These are phyloP conservation scores for Mamestra configurata DNA, from an alignment of 1,140 invertebrate genomes.

Conservation along the genomic window DNA sequence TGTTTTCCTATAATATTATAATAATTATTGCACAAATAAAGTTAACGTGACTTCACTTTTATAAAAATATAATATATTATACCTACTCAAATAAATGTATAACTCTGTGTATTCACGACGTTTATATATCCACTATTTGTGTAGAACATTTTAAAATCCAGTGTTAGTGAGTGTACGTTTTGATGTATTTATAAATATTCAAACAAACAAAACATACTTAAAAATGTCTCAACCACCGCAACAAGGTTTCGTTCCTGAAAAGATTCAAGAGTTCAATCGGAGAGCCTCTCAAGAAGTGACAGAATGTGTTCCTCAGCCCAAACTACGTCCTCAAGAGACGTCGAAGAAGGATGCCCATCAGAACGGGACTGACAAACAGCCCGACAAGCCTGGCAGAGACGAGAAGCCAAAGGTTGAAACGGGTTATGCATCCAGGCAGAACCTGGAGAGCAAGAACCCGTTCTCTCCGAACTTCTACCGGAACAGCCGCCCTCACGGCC, in stretches of 20 bases:
- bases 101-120: constrained; percentile 70
- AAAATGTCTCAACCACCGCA: constrained; percentile 83
- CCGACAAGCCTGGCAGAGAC: constrained; percentile 57
- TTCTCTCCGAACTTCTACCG: constrained; percentile 80
- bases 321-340: constrained; percentile 63
- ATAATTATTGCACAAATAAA: constrained; percentile 29
- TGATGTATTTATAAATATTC: constrained; percentile 74
- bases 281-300: constrained; percentile 77
- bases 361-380: constrained; percentile 67
- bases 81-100: constrained; percentile 44
- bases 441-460: constrained; percentile 77
- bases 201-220: constrained; percentile 10
- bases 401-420: constrained; percentile 69
- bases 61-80: constrained; percentile 32
- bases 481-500: constrained; percentile 74
- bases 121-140: constrained; percentile 66
- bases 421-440: constrained; percentile 64
- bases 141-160: constrained; percentile 53
- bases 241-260: constrained; percentile 84
- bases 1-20: constrained; percentile 49
- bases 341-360: constrained; percentile 74
- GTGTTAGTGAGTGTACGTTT: constrained; percentile 64
- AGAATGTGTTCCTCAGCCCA: constrained; percentile 58
- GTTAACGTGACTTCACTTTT: constrained; percentile 44
- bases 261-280: constrained; percentile 83